Evolutionary conservation across 1,140 invertebrate genomes (phyloP).

Genomic region (Polyergus mexicanus): DNA sequence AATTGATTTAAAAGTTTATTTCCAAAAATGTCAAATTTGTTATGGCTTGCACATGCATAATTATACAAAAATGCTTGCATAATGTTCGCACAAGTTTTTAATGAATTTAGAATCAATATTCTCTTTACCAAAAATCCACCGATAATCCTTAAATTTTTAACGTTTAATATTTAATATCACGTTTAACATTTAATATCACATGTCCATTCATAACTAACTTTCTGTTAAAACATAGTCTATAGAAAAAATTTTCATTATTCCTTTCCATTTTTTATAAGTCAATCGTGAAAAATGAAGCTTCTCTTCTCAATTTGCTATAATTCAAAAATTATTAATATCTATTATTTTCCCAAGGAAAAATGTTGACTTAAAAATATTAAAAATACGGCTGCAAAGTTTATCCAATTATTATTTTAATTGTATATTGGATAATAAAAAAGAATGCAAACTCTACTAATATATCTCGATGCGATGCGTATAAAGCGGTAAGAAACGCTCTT

Average conservation of each 20-base stretch:
- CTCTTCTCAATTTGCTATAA: neutral
- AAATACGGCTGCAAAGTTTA: neutral
- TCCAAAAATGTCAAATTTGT: neutral
- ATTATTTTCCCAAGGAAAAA: neutral
- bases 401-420: neutral
- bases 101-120: constrained; percentile 15
- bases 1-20: neutral
- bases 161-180: neutral
- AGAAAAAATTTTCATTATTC: neutral
- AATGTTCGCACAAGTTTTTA: neutral
- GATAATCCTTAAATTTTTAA: neutral
- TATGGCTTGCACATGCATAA: neutral
- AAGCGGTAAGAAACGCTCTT: neutral
- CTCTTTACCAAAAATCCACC: neutral
- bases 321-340: neutral
- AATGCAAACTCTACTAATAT: neutral
- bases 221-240: neutral
- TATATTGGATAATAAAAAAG: neutral
- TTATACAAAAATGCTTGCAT: neutral
- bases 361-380: constrained; percentile 4
- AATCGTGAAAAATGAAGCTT: neutral
- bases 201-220: neutral
- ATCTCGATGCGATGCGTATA: neutral
- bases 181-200: neutral
- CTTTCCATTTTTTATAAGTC: neutral